Percentiles rank a stretch among this genome's conserved stretches.
Conservation (phyloP, 1,140 invertebrate genomes). For the Cylas formicarius region DNA sequence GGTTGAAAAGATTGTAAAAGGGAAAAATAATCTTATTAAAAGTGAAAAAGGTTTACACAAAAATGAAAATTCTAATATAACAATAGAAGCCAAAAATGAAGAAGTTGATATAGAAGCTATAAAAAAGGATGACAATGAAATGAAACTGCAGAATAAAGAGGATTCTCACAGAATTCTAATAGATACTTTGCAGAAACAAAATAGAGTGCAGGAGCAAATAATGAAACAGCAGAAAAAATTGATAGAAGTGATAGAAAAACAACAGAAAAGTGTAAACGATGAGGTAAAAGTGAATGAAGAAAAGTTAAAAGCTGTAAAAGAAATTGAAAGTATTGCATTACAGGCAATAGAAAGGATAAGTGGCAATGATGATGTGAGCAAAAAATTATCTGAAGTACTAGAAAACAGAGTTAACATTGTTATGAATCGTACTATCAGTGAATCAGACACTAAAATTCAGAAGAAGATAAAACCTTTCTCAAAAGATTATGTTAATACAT, state of each 20-base stretch:
- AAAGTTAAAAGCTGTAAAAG: slow-evolving; percentile 28
- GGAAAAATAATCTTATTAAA: background rate
- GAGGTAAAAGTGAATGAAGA: slow-evolving; percentile 29
- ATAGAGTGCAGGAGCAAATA: slow-evolving; percentile 46
- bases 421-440: too few relatives aligned
- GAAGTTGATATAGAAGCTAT: slow-evolving; percentile 43
- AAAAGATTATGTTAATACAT: too few relatives aligned
- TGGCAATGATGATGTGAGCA: too few relatives aligned
- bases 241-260: slow-evolving; percentile 29
- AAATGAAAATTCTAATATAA: background rate
- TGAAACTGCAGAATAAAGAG: slow-evolving; percentile 38
- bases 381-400: too few relatives aligned
- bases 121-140: slow-evolving; percentile 50
- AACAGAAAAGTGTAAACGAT: slow-evolving; percentile 20
- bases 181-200: slow-evolving; percentile 49
- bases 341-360: slow-evolving; percentile 36
- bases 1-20: slow-evolving; percentile 6
- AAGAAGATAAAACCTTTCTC: too few relatives aligned
- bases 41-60: slow-evolving; percentile 1
- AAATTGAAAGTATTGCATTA: slow-evolving; percentile 34
- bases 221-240: slow-evolving; percentile 46
- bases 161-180: slow-evolving; percentile 43
- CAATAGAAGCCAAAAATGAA: slow-evolving; percentile 23
- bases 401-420: too few relatives aligned
- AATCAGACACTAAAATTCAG: too few relatives aligned